Base-by-base conservation (phyloP, 2,113 vertebrate species). In the Scopus umbretta region DNA sequence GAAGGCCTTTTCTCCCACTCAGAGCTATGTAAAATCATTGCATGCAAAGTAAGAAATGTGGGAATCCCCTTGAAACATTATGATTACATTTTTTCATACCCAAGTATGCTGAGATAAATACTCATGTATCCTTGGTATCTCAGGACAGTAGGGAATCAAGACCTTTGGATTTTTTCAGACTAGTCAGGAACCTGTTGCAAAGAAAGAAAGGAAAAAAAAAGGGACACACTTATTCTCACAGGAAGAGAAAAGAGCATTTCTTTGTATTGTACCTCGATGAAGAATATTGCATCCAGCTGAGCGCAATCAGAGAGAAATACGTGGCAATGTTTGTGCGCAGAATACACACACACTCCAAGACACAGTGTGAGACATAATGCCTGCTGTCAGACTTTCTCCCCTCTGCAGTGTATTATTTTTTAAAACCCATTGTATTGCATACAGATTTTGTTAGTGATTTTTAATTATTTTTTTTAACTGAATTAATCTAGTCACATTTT, bases 241-340 rank as follows among this genome's bases (percentile, higher is more conserved):
- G 76, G 11, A 70, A 95, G 36, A 71, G 50, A 91, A 94, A 90
- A 88, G 30, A 81, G 6, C 65, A 90, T 92, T 88, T 78, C 52
- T 78, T 90, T 91, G 21, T 55, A 62, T 88, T 58, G 52, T 88
- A 47, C 42, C 32, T 92, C 1, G 3, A 88, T 94, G 81, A 65
- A 80, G 93, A 95, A 67, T 74, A 72, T 21, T 81, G 50, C 52
- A 90, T 91, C 92, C 95, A 95, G 78, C 95, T 96, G 94, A 91
- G 95, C 66, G 78, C 94, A 94, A 94, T 96, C 92, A 96, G 94
- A 96, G 36, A 56, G 49, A 94, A 95, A 94, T 78, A 75, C 0
- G 0, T 73, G 55, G 19, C 52, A 63, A 43, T 72, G 49, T 84
- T 87, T 94, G 42, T 68, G 71, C 79, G 30, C 40, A 94, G 70